phyloP scores from a whole-genome alignment of 2,113 vertebrate genomes.

The Phyllostomus discolor region DNA sequence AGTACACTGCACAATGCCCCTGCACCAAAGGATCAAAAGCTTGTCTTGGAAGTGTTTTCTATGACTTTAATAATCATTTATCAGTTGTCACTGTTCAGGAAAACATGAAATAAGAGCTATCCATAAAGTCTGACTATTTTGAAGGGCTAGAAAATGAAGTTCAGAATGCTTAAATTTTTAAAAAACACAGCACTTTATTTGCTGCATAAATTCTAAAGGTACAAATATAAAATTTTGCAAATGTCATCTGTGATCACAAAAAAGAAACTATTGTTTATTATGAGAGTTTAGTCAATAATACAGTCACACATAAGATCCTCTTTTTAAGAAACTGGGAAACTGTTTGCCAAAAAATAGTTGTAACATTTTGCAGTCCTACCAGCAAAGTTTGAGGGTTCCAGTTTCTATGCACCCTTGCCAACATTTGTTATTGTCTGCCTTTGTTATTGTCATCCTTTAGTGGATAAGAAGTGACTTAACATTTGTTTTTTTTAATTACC shows the following conservation, averaged over 20 bases:
- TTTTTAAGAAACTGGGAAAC: not conserved
- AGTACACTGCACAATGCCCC: not conserved
- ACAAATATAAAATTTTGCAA: not conserved
- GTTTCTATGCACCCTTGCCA: not conserved
- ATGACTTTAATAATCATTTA: not conserved
- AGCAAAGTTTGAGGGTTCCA: not conserved
- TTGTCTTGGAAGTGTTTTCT: not conserved
- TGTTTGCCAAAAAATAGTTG: not conserved
- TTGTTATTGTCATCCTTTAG: not conserved
- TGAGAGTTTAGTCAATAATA: not conserved
- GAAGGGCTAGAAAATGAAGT: not conserved
- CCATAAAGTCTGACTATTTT: not conserved
- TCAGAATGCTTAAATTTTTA: not conserved
- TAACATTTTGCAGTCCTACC: not conserved
- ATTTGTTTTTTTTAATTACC: not conserved
- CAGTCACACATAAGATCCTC: not conserved
- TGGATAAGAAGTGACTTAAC: not conserved
- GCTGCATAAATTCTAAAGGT: not conserved
- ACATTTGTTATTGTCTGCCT: not conserved
- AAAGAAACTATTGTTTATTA: not conserved
- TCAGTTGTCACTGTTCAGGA: not conserved
- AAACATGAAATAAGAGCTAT: not conserved
- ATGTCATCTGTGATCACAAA: not conserved
- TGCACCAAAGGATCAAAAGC: not conserved
- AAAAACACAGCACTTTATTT: not conserved